Evolutionary conservation across 2,113 vertebrate genomes (phyloP), one percentile per base, ranked within the genome.

Genomic region (Bostrychus sinensis): DNA sequence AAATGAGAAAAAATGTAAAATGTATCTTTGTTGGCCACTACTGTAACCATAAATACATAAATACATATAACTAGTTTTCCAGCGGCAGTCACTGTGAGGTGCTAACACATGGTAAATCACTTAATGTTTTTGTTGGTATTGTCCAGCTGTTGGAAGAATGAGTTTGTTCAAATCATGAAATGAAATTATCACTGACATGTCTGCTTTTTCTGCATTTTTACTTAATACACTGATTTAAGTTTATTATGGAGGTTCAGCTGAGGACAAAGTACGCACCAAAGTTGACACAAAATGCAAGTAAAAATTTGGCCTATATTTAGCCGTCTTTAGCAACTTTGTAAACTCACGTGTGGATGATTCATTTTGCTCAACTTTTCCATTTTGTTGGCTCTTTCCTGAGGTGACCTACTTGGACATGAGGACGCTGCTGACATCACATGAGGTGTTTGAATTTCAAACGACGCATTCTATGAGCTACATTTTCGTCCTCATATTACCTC

Each of bases 291-390:
- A 17, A 19, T 2, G 14, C 42, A 22, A 42, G 42, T 12, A 0
- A 11, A 45, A 10, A 19, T 45, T 43, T 19, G 11, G 43, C 7
- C 46, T 26, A 12, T 8, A 12, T 14, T 4, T 9, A 23, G 43
- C 0, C 3, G 43, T 46, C 9, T 22, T 7, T 7, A 12, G 43
- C 43, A 12, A 46, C 46, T 50, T 50, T 50, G 23, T 13, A 28
- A 50, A 50, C 12, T 11, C 45, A 5, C 7, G 1, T 3, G 19
- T 3, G 42, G 42, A 19, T 19, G 22, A 48, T 25, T 25, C 45
- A 48, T 48, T 48, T 16, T 5, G 2, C 46, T 50, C 6, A 50
- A 50, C 22, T 50, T 50, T 50, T 50, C 46, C 46, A 7, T 45
- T 2, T 16, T 16, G 46, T 48, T 13, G 22, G 43, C 2, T 22